A percentile compares a stretch with the other conserved stretches of the same genome.
Conservation (phyloP, 2,797 vertebrate genomes). For the Notamacropus eugenii region DNA sequence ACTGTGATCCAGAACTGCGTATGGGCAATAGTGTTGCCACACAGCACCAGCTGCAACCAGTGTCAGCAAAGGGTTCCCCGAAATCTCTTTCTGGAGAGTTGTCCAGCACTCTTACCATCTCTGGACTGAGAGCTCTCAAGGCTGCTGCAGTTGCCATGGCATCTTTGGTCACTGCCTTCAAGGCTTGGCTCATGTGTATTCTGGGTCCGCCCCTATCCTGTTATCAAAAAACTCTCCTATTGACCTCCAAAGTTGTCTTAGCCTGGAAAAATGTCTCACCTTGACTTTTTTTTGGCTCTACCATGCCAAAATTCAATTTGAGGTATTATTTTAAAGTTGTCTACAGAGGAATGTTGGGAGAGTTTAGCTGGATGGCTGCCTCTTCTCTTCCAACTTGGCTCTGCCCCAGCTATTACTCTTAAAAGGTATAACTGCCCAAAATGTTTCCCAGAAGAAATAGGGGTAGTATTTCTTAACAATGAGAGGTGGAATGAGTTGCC, state of each 20-base stretch:
- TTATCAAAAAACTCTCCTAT: background rate
- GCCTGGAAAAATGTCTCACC: background rate
- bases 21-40: background rate
- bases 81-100: background rate
- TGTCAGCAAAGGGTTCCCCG: background rate
- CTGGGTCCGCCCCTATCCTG: background rate
- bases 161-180: background rate
- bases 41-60: background rate
- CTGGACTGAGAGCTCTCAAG: background rate
- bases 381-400: background rate
- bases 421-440: background rate
- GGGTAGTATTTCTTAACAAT: background rate
- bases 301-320: background rate
- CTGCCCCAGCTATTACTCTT: background rate
- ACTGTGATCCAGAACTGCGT: background rate
- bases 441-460: background rate
- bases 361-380: background rate
- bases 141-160: background rate
- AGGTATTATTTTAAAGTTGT: background rate
- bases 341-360: background rate
- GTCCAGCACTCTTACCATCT: background rate
- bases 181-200: background rate
- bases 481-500: background rate
- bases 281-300: background rate
- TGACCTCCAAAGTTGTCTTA: background rate